Percentiles rank a stretch among this genome's conserved stretches.
phyloP scores from a whole-genome alignment of 1,140 invertebrate species.

The Anthonomus grandis region DNA sequence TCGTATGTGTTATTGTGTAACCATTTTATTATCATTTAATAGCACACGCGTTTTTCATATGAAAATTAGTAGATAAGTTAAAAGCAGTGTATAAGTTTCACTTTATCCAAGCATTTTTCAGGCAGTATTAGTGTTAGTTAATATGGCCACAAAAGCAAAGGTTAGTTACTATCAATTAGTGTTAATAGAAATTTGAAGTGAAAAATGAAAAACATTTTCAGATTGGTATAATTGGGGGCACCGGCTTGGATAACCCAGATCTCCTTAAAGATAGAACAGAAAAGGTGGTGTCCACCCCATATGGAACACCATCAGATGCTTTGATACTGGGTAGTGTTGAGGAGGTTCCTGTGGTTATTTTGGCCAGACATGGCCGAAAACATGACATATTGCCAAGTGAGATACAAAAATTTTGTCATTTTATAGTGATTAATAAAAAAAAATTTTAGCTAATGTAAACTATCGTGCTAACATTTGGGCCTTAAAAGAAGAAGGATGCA shows the following conservation, averaged over 20 bases:
- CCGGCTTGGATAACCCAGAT: conserved; percentile 84
- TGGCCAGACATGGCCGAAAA: conserved; percentile 86
- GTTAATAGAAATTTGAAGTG: too few relatives aligned
- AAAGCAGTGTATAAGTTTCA: too few relatives aligned
- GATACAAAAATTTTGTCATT: background rate
- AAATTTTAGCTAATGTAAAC: conserved; percentile 64
- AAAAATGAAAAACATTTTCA: conserved; percentile 3
- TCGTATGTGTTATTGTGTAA: too few relatives aligned
- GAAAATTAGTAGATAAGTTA: too few relatives aligned
- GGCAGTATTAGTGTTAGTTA: too few relatives aligned
- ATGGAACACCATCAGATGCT: conserved; percentile 80
- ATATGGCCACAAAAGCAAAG: too few relatives aligned
- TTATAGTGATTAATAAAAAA: background rate
- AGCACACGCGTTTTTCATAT: too few relatives aligned
- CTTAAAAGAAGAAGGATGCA: conserved; percentile 81
- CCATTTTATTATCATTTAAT: too few relatives aligned
- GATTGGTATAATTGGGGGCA: conserved; percentile 94
- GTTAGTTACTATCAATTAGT: too few relatives aligned
- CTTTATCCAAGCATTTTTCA: too few relatives aligned
- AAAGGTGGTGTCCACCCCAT: conserved; percentile 71
- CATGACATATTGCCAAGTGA: conserved; percentile 73
- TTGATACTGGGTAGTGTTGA: conserved; percentile 75
- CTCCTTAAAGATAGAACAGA: conserved; percentile 70
- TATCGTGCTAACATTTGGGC: conserved; percentile 97
- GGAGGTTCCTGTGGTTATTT: conserved; percentile 74